Evolutionary conservation across 2,797 vertebrate species (phyloP).

Genomic region (Tapera naevia): DNA sequence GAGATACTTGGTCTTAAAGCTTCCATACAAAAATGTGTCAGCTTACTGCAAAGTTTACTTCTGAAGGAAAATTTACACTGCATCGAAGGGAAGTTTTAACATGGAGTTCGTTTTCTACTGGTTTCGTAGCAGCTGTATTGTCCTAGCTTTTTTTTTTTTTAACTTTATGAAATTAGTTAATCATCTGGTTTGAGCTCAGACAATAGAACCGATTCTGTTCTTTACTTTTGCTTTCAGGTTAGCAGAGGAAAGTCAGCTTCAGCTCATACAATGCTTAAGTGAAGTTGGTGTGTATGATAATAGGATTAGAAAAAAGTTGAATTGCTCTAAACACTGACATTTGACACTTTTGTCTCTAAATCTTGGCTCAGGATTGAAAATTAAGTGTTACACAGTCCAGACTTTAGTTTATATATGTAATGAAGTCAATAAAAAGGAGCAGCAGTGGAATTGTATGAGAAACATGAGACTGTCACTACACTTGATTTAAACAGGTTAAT

Average conservation of each 20-base stretch:
- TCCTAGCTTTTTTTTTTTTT: not conserved
- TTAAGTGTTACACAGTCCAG: not conserved
- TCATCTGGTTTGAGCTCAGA: not conserved
- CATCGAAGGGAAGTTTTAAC: not conserved
- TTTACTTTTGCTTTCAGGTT: not conserved
- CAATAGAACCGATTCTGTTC: not conserved
- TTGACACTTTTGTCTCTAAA: not conserved
- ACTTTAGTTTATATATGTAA: not conserved
- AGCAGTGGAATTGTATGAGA: not conserved
- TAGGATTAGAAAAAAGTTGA: not conserved
- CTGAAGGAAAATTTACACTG: not conserved
- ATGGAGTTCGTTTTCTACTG: not conserved
- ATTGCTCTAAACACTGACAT: not conserved
- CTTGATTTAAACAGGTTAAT: not conserved
- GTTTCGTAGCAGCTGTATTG: not conserved
- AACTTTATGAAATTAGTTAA: not conserved
- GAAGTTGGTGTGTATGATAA: not conserved
- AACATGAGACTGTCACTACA: not conserved
- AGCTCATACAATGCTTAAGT: not conserved
- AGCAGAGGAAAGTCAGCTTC: not conserved
- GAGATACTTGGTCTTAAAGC: not conserved
- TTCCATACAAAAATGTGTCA: not conserved
- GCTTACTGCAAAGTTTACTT: not conserved
- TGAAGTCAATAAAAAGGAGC: not conserved
- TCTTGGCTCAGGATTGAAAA: not conserved